Base-by-base conservation (phyloP, 2,888 invertebrate genomes). In the Caenorhabditis afra region DNA sequence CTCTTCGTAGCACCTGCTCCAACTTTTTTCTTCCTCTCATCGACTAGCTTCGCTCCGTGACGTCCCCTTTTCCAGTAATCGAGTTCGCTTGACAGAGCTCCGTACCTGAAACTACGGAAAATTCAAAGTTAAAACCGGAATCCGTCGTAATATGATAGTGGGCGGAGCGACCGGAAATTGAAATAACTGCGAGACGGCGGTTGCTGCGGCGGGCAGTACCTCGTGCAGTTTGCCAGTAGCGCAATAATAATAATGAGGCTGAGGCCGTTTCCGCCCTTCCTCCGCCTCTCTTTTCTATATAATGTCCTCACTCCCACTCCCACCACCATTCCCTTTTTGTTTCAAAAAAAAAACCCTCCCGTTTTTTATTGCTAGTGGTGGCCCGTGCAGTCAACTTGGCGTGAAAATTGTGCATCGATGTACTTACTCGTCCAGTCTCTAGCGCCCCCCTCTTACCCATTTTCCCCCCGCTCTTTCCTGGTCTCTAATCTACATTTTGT, bases 401-500 rank as follows among this genome's bases (percentile, higher is more conserved):
- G 73, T 73, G 73, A 64, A 73, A 73, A 73, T 73, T 73, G 73
- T 73, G 73, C 73, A 71, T 71, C 62, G 71, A 71, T 71, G 71
- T 71, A 71, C 71, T 71, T 71, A 71, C 55, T 61, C 62, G 41
- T 18, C 57, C 18, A 29, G 29, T 29, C 29, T 3, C 29, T 29
- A 7, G 29, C 50, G 49, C 47, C 35, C 47, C 35, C 37, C 35
- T 44, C 35, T 45, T 59, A n/a, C 22, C 57, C 41, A 20, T n/a
- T 64, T 73, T 73, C 58, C 55, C 49, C 47, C 44, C 50, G 35
- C 47, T 53, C 39, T n/a, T n/a, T 53, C 44, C 29, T 29, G 23
- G 12, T 29, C 41, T 65, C 45, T 45, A 44, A 65, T 65, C 65
- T n/a, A 37, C 45, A 37, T 55, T 35, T 41, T 20, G 45, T 35